phyloP scores from a whole-genome alignment of 1,140 invertebrate genomes.

The Zaprionus taronus region DNA sequence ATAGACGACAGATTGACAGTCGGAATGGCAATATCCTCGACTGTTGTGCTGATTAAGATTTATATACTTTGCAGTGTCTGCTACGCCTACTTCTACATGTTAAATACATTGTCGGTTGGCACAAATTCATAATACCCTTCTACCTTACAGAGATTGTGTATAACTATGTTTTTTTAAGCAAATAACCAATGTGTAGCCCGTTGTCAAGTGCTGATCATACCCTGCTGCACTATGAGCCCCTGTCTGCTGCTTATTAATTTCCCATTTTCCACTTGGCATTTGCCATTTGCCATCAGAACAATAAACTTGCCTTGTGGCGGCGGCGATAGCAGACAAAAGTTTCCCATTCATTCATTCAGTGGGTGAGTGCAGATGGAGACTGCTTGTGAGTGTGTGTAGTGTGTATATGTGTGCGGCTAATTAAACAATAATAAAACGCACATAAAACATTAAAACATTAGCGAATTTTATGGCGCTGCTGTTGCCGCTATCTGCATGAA shows the following conservation, averaged over 20 bases:
- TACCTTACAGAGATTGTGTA: too few relatives aligned
- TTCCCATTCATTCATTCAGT: conserved; percentile 43
- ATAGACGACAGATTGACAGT: too few relatives aligned
- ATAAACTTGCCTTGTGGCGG: not conserved
- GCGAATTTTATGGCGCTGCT: conserved; percentile 58
- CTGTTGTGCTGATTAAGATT: too few relatives aligned
- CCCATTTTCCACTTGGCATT: conserved; percentile 1
- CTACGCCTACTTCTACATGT: too few relatives aligned
- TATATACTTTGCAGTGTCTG: too few relatives aligned
- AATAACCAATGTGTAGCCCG: not conserved
- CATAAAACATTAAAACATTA: conserved; percentile 69
- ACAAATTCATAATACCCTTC: too few relatives aligned
- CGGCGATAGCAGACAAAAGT: conserved; percentile 48
- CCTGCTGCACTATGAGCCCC: not conserved
- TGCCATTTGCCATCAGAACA: not conserved
- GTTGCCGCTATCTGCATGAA: conserved; percentile 47
- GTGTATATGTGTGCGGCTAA: conserved; percentile 35
- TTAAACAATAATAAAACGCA: conserved; percentile 81
- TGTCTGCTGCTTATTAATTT: not conserved
- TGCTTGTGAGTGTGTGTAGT: not conserved
- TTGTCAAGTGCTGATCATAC: not conserved
- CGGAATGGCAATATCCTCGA: too few relatives aligned
- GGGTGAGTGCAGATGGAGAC: not conserved
- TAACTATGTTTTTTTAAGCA: not conserved
- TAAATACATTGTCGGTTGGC: too few relatives aligned